Evolutionary conservation across 2,113 vertebrate genomes (phyloP).

Genomic region (Trachemys scripta): DNA sequence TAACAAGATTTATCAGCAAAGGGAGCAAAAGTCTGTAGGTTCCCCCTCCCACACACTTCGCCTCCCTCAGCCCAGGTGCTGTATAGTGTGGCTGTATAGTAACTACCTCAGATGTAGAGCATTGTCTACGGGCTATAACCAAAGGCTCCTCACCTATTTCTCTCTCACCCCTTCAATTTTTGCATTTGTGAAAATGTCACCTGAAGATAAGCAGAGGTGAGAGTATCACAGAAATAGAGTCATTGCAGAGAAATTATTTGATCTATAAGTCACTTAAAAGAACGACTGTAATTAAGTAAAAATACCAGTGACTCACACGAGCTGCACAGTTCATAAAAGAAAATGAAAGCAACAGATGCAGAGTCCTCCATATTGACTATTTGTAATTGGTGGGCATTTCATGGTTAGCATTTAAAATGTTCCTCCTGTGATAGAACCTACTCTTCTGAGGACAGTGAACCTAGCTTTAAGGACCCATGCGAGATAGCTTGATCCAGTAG

Average conservation of each 20-base stretch:
- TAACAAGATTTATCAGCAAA: neutral
- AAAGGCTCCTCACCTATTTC: neutral
- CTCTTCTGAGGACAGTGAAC: rapidly evolving
- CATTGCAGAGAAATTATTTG: neutral
- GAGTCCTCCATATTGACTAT: rapidly evolving
- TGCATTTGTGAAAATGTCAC: neutral
- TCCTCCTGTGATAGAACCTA: neutral
- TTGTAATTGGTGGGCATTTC: neutral
- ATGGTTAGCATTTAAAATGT: neutral
- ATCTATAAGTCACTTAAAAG: neutral
- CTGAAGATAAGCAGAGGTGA: neutral
- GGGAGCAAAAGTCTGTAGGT: neutral
- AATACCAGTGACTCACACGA: neutral
- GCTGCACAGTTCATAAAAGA: neutral
- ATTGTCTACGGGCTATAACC: neutral
- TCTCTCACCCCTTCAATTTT: neutral
- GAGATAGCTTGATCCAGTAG: neutral
- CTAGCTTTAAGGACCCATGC: neutral
- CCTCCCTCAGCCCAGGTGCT: too few relatives aligned
- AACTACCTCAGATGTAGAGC: neutral
- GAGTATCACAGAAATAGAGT: neutral
- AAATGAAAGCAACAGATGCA: neutral
- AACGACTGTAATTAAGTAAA: neutral
- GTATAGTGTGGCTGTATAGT: neutral
- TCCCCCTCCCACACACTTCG: too few relatives aligned